These are phyloP conservation scores for Enteromius radiatus DNA, from an alignment of 2,797 vertebrate genomes.

Conservation along the genomic window DNA sequence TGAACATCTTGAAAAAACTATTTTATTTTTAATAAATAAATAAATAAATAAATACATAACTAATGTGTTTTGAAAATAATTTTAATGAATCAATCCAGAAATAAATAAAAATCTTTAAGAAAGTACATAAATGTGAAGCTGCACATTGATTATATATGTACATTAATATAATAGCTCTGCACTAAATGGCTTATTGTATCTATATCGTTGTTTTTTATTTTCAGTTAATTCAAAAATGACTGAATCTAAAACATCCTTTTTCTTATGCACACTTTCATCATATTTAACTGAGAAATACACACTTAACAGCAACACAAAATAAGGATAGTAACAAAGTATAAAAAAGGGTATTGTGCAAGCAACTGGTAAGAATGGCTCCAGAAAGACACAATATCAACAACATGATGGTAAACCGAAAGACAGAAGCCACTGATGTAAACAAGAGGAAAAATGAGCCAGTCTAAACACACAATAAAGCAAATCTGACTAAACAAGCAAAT, in stretches of 20 bases:
- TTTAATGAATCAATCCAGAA: neutral
- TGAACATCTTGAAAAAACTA: neutral
- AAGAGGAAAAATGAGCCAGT: neutral
- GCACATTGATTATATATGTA: neutral
- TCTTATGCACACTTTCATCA: neutral
- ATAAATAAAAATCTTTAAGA: neutral
- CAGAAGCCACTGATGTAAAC: slow-evolving; percentile 3
- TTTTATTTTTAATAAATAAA: neutral
- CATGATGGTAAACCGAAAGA: neutral
- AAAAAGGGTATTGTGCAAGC: neutral
- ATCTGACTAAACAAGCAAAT: neutral
- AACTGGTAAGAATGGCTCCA: neutral
- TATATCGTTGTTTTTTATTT: neutral
- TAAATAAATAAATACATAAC: neutral
- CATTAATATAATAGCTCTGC: neutral
- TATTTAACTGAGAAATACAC: neutral
- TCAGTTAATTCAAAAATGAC: neutral
- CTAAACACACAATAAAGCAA: neutral
- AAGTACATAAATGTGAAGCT: neutral
- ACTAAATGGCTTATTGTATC: neutral
- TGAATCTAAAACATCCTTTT: neutral
- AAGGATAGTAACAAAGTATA: neutral
- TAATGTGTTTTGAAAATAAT: neutral
- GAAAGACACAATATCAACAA: slow-evolving; percentile 12
- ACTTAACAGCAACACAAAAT: too few relatives aligned